These are phyloP conservation scores for Epinephelus lanceolatus DNA, from an alignment of 2,113 vertebrate species.

Conservation along the genomic window DNA sequence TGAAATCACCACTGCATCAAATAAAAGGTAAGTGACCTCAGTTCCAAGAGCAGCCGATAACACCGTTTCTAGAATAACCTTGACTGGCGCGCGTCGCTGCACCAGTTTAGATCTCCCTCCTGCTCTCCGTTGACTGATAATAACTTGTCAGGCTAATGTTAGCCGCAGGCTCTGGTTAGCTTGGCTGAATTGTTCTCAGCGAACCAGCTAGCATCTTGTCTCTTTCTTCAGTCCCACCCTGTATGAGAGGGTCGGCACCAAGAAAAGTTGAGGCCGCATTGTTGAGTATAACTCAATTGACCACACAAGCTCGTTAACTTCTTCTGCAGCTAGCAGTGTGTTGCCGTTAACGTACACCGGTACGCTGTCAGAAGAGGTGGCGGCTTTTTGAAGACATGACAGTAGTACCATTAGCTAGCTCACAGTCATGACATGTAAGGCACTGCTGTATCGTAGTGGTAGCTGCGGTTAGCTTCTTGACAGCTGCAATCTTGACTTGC, in stretches of 20 bases:
- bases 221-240: constrained; percentile 67
- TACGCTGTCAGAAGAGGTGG: not conserved
- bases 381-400: not conserved
- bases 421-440: not conserved
- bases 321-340: not conserved
- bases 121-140: not conserved
- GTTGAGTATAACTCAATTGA: not conserved
- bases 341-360: not conserved
- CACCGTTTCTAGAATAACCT: rapidly evolving
- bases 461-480: constrained; percentile 6
- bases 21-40: constrained; percentile 60
- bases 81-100: not conserved
- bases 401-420: not conserved
- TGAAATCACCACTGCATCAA: constrained; percentile 46
- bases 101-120: rapidly evolving
- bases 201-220: constrained; percentile 34
- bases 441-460: not conserved
- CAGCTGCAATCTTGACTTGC: not conserved
- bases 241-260: constrained; percentile 6
- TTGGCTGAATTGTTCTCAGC: constrained; percentile 50
- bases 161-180: constrained; percentile 56
- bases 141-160: constrained; percentile 56
- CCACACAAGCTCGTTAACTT: not conserved
- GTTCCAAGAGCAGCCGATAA: not conserved
- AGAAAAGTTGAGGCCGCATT: constrained; percentile 24